Percentiles rank a stretch among this genome's conserved stretches.
These are phyloP conservation scores for Oligia latruncula DNA, from an alignment of 2,888 invertebrate genomes.

Conservation along the genomic window DNA sequence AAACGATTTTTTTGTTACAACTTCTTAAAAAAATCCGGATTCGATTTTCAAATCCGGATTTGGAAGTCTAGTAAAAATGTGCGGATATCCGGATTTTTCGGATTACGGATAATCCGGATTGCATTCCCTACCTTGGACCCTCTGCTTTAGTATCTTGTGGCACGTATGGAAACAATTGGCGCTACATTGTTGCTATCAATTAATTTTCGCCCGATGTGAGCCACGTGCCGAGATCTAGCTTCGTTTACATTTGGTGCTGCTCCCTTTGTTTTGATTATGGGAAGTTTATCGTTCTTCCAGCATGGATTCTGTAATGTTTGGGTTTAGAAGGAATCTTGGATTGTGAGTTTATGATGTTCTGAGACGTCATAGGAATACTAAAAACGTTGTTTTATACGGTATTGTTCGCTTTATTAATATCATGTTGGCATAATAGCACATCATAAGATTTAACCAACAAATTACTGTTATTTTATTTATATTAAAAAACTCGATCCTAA, in stretches of 20 bases:
- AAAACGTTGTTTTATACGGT: background rate
- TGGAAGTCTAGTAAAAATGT: no score
- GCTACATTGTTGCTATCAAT: conserved; percentile 56
- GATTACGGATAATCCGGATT: no score
- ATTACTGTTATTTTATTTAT: background rate
- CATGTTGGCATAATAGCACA: background rate
- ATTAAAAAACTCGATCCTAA: background rate
- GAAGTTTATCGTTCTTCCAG: conserved; percentile 12
- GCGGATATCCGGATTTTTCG: no score
- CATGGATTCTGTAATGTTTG: background rate
- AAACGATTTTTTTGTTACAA: no score
- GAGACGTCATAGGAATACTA: background rate
- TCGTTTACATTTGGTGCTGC: conserved; percentile 15
- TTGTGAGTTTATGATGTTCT: background rate
- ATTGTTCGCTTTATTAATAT: background rate
- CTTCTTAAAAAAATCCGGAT: no score
- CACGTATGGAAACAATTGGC: conserved; percentile 44
- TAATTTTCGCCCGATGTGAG: conserved; percentile 27
- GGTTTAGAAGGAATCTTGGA: background rate
- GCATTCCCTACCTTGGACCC: conserved; percentile 58
- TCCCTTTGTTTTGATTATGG: conserved; percentile 10
- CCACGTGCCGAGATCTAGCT: conserved; percentile 20
- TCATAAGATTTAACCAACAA: background rate
- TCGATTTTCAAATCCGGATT: no score
- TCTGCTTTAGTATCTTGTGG: conserved; percentile 35